phyloP scores from a whole-genome alignment of 2,113 vertebrate genomes.

The Sapayoa aenigma region DNA sequence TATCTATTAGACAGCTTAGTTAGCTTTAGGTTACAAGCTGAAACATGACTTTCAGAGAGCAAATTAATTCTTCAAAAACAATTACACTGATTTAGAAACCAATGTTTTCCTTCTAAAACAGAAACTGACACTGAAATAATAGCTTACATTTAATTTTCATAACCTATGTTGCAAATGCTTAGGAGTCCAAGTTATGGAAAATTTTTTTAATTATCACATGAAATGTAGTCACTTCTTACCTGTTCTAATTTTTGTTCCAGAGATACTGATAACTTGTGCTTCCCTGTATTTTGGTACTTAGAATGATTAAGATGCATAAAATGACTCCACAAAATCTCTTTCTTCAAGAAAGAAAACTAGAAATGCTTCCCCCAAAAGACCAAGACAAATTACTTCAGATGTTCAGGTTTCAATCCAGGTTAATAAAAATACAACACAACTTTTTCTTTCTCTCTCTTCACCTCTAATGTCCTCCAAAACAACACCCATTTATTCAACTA shows the following conservation, averaged over 20 bases:
- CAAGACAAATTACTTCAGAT: background rate
- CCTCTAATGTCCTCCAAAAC: background rate
- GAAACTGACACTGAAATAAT: background rate
- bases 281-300: background rate
- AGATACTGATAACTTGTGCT: background rate
- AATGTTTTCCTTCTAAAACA: background rate
- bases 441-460: background rate
- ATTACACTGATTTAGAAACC: background rate
- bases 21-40: background rate
- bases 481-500: background rate
- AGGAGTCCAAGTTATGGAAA: background rate
- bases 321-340: background rate
- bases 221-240: background rate
- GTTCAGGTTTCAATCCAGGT: background rate
- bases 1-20: background rate
- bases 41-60: background rate
- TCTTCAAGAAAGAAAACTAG: background rate
- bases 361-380: background rate
- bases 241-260: background rate
- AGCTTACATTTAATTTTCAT: background rate
- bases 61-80: background rate
- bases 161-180: background rate
- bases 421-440: background rate
- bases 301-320: background rate
- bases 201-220: background rate